Percentiles rank a stretch among this genome's conserved stretches.
Evolutionary conservation across 2,113 vertebrate species (phyloP).

Genomic region (Ursus arctos): DNA sequence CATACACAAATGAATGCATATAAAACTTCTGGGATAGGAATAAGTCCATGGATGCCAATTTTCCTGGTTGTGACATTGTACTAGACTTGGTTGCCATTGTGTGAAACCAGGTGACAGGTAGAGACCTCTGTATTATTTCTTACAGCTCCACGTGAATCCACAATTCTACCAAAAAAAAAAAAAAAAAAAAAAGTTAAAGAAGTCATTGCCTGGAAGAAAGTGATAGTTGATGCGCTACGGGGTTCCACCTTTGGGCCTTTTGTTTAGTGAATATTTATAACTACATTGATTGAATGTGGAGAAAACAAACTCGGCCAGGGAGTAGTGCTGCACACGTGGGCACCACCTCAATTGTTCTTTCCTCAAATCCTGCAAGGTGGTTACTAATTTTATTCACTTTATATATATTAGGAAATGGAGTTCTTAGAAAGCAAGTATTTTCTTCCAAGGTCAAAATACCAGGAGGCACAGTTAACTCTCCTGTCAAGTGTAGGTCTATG

Average conservation of each 20-base stretch:
- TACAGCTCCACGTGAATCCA: neutral
- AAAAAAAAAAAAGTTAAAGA: neutral
- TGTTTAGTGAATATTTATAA: neutral
- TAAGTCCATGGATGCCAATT: no score
- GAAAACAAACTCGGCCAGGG: neutral
- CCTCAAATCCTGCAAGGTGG: neutral
- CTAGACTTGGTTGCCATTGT: neutral
- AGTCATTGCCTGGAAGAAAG: neutral
- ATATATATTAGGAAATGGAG: neutral
- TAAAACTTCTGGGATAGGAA: neutral
- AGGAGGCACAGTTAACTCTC: neutral
- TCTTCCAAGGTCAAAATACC: neutral
- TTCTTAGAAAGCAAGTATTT: neutral
- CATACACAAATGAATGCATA: neutral
- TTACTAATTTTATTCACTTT: neutral
- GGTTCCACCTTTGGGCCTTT: fast-evolving
- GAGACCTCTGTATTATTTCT: neutral
- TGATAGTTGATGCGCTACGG: neutral
- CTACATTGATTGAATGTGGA: neutral
- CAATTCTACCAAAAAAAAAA: neutral
- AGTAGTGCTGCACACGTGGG: neutral
- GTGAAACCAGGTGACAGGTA: neutral
- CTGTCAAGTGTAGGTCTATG: neutral
- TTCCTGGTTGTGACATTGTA: neutral
- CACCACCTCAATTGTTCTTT: neutral